Conservation (phyloP, 2,888 invertebrate genomes). For the Chymomyza amoena region DNA sequence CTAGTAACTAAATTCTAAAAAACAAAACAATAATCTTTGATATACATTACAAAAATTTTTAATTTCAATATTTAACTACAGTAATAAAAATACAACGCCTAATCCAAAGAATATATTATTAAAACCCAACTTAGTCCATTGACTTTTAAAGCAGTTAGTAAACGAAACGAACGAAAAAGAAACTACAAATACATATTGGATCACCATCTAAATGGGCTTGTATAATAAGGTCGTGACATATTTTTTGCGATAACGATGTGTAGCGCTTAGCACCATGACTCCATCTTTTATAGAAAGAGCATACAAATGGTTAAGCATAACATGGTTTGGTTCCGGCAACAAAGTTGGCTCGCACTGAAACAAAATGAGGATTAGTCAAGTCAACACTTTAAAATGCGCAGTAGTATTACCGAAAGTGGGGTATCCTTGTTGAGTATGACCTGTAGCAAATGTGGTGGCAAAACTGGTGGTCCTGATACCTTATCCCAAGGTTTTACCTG, state of each 20-base stretch:
- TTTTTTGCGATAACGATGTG: conserved; percentile 98
- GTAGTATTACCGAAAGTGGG: conserved; percentile 89
- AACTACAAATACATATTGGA: not conserved
- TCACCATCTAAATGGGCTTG: conserved; percentile 90
- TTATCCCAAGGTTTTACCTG: conserved; percentile 95
- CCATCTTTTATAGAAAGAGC: conserved; percentile 99
- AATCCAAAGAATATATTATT: conserved; percentile 35
- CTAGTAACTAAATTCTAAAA: conserved; percentile 34
- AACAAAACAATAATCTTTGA: conserved; percentile 61
- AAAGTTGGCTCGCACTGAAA: conserved; percentile 98
- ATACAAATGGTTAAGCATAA: conserved; percentile 99
- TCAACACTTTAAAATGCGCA: not conserved
- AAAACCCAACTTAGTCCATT: conserved; percentile 32
- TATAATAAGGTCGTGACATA: conserved; percentile 99
- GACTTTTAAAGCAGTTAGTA: conserved; percentile 19
- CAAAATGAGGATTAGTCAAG: conserved; percentile 14
- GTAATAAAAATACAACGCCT: conserved; percentile 65
- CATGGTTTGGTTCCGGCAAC: conserved; percentile 99
- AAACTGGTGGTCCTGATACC: conserved; percentile 94
- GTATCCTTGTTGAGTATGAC: conserved; percentile 99
- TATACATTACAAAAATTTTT: conserved; percentile 44
- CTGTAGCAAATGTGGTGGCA: conserved; percentile 98
- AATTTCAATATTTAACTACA: conserved; percentile 55
- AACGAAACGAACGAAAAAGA: conserved; percentile 13
- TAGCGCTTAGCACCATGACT: conserved; percentile 99